These are phyloP conservation scores for Labrus mixtus DNA, from an alignment of 2,113 vertebrate species.

Conservation along the genomic window DNA sequence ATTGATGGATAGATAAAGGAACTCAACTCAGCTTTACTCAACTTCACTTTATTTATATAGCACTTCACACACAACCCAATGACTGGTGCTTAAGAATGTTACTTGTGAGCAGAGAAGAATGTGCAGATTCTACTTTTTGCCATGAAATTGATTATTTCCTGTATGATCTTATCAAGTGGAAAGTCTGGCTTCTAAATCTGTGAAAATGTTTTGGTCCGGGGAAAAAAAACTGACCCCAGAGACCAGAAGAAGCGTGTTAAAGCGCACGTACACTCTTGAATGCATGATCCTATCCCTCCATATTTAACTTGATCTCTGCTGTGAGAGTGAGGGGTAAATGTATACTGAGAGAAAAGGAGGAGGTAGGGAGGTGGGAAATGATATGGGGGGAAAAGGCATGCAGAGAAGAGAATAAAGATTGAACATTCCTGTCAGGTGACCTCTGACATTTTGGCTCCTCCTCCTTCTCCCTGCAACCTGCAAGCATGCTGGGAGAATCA, in stretches of 20 bases:
- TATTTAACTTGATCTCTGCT: conserved; percentile 3
- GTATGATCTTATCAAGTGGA: neutral
- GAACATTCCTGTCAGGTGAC: conserved; percentile 55
- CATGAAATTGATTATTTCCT: neutral
- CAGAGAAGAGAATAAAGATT: conserved; percentile 16
- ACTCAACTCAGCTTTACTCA: too few species aligned
- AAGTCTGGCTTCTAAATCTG: conserved; percentile 10
- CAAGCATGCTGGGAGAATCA: conserved; percentile 67
- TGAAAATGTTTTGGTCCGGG: neutral
- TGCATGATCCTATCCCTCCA: neutral
- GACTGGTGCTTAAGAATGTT: neutral
- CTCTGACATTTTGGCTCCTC: conserved; percentile 59
- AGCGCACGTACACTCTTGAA: conserved; percentile 32
- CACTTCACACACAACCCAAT: neutral
- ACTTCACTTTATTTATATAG: too few species aligned
- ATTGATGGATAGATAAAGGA: neutral
- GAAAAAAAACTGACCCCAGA: neutral
- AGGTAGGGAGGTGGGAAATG: neutral
- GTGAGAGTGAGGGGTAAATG: neutral
- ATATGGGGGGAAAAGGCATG: neutral
- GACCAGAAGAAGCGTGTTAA: conserved; percentile 3
- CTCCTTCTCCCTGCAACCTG: conserved; percentile 53
- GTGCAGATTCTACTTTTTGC: neutral
- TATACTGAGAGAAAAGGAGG: neutral
- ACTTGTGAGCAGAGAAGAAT: neutral